Conservation (phyloP, 2,113 vertebrate species). For the Galbula dea region DNA sequence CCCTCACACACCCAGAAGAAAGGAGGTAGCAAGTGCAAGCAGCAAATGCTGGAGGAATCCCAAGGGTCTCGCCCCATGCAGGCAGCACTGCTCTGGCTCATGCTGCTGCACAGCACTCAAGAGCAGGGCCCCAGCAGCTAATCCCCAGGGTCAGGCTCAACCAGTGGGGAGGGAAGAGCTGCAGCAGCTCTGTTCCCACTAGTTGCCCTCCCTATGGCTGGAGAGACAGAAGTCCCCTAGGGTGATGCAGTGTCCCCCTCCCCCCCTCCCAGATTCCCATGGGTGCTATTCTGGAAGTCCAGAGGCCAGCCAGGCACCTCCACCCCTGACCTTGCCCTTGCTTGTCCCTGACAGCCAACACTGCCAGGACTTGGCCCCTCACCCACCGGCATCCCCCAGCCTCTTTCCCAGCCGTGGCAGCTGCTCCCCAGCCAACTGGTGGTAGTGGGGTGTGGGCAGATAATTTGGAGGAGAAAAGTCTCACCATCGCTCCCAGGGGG, state of each 20-base stretch:
- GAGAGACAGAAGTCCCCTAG: neutral
- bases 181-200: fast-evolving
- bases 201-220: neutral
- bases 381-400: neutral
- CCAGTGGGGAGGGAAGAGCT: neutral
- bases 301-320: neutral
- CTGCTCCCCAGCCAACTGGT: neutral
- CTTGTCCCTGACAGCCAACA: neutral
- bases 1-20: neutral
- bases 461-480: constrained; percentile 59
- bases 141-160: neutral
- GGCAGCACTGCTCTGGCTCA: fast-evolving
- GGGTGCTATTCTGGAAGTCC: neutral
- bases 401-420: neutral
- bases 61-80: neutral
- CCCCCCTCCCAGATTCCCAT: neutral
- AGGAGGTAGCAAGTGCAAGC: neutral
- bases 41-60: neutral
- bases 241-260: neutral
- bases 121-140: neutral
- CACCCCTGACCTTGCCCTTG: neutral
- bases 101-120: neutral
- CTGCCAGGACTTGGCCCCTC: fast-evolving
- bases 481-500: constrained; percentile 74
- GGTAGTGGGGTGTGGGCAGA: neutral